phyloP scores from a whole-genome alignment of 2,888 invertebrate genomes.

The Malachius bipustulatus region DNA sequence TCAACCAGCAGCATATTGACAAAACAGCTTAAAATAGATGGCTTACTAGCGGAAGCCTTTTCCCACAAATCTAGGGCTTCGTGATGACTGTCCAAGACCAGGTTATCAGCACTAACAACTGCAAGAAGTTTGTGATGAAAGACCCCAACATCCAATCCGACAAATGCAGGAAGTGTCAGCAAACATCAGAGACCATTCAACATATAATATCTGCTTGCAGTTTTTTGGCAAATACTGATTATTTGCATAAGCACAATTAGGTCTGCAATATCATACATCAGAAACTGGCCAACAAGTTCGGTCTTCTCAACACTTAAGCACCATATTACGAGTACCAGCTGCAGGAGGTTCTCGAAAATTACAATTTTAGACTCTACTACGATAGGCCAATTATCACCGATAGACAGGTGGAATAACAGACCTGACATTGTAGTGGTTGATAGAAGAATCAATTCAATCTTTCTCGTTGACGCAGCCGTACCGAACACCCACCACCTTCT shows the following conservation, averaged over 20 bases:
- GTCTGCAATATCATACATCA: conserved; percentile 4
- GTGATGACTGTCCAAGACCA: conserved; percentile 1
- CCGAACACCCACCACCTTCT: background rate
- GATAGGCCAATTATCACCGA: conserved; percentile 1
- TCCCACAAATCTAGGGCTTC: background rate
- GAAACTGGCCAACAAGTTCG: conserved; percentile 4
- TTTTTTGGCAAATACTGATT: background rate
- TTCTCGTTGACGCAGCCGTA: background rate
- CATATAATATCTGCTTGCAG: conserved; percentile 2
- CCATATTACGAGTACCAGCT: background rate
- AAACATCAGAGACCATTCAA: background rate
- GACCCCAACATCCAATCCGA: conserved; percentile 4
- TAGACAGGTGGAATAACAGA: conserved; percentile 2
- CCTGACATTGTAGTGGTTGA: conserved; percentile 6
- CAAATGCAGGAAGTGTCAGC: conserved; percentile 4
- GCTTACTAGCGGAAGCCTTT: background rate
- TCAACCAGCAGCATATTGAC: background rate
- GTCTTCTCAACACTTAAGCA: background rate
- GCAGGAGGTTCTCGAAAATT: conserved; percentile 1
- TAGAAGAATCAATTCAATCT: too few species aligned
- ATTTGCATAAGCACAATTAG: conserved; percentile 4
- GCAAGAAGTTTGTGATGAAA: background rate
- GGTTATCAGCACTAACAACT: background rate
- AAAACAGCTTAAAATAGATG: background rate
- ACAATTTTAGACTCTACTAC: conserved; percentile 1